These are phyloP conservation scores for Coccyzus lansbergi DNA, from an alignment of 2,797 vertebrate species.

Conservation along the genomic window DNA sequence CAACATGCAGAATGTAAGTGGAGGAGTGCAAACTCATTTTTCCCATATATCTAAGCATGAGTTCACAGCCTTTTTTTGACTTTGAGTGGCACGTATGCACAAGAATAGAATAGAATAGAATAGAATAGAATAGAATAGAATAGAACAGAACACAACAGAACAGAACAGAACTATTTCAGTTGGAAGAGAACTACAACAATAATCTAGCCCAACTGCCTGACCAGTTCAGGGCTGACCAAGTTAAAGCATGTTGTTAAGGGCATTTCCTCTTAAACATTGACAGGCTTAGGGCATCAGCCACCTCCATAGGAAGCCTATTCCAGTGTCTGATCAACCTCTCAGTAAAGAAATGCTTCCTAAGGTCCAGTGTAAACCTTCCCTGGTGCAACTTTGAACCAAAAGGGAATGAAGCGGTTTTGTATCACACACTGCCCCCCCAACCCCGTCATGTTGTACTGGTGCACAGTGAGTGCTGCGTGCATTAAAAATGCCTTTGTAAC, in stretches of 20 bases:
- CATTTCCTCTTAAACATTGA: no score
- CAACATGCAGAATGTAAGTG: not conserved
- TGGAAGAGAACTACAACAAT: no score
- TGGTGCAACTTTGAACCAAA: not conserved
- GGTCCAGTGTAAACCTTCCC: not conserved
- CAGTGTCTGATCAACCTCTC: no score
- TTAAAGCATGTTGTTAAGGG: no score
- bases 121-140: not conserved
- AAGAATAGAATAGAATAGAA: not conserved
- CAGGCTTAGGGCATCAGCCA: no score
- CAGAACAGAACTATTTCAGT: not conserved
- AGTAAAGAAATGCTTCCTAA: not conserved
- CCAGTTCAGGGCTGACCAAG: no score
- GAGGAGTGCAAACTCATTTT: not conserved
- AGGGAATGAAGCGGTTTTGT: not conserved
- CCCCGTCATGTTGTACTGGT: not conserved
- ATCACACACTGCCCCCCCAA: not conserved
- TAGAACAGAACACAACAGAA: not conserved
- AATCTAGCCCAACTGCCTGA: no score
- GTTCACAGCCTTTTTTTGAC: not conserved
- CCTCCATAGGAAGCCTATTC: no score
- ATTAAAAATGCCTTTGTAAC: not conserved
- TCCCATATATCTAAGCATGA: not conserved
- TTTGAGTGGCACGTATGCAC: not conserved
- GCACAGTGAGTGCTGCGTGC: not conserved